Conservation (phyloP, 2,888 invertebrate genomes). For the Drosophila conformis region DNA sequence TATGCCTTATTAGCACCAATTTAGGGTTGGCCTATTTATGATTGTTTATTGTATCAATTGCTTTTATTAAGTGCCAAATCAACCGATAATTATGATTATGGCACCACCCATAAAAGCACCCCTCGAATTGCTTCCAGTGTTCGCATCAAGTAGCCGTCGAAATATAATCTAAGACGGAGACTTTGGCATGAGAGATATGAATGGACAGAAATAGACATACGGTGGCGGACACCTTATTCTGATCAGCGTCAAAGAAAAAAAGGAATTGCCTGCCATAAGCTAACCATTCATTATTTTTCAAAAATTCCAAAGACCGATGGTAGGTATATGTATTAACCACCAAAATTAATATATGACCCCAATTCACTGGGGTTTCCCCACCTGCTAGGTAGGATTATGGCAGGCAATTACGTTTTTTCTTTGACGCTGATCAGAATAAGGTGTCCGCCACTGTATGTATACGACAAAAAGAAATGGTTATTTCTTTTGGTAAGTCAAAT, state of each 20-base stretch:
- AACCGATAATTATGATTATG: conserved; percentile 35
- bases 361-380: no score
- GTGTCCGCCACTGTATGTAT: no score
- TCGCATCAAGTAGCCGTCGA: conserved; percentile 24
- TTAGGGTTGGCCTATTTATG: conserved; percentile 34
- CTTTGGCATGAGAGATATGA: conserved; percentile 32
- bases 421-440: no score
- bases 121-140: conserved; percentile 20
- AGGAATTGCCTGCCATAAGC: no score
- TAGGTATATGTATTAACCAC: no score
- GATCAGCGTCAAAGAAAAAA: no score
- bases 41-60: conserved; percentile 37
- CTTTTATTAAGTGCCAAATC: conserved; percentile 35
- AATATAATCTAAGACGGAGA: conserved; percentile 32
- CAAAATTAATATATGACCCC: no score
- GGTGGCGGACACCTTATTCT: no score
- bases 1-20: conserved; percentile 24
- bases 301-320: no score
- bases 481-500: background rate
- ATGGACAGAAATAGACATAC: conserved; percentile 17
- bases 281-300: no score
- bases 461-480: conserved; percentile 1
- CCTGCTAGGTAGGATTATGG: no score
- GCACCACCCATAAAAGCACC: conserved; percentile 12
- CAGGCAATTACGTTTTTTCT: no score